Conservation (phyloP, 1,140 invertebrate species). For the Pseudomyrmex pallidus region DNA sequence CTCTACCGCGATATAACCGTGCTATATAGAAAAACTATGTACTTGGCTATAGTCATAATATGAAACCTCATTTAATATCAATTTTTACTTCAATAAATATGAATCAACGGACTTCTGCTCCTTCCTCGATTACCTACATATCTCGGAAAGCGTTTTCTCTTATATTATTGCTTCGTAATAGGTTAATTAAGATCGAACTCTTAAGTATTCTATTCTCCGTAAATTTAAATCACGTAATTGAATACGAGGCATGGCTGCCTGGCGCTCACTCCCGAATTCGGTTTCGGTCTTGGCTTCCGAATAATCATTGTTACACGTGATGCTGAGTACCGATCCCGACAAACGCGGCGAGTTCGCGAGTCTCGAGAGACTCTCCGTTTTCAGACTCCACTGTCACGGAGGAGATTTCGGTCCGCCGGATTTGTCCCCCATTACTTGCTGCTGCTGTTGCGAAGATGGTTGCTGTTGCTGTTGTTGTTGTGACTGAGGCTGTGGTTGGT, state of each 20-base stretch:
- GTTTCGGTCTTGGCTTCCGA: conserved; percentile 28
- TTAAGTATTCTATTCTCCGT: conserved; percentile 71
- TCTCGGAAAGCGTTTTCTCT: conserved; percentile 19
- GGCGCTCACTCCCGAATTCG: conserved; percentile 59
- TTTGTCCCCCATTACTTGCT: conserved; percentile 84
- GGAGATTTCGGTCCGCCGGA: conserved; percentile 83
- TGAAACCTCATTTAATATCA: conserved; percentile 35
- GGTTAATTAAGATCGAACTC: conserved; percentile 72
- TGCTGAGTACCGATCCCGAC: conserved; percentile 65
- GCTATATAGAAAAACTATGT: conserved; percentile 24
- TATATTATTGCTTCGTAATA: conserved; percentile 11
- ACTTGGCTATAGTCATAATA: conserved; percentile 44
- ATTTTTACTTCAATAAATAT: conserved; percentile 34
- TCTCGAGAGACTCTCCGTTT: conserved; percentile 69
- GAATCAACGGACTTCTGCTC: conserved; percentile 14
- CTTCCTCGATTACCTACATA: conserved; percentile 10
- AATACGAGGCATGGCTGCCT: conserved; percentile 66
- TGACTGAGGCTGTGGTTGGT: conserved; percentile 73
- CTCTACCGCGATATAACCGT: conserved; percentile 40
- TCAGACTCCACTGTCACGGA: conserved; percentile 83
- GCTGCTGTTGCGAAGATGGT: conserved; percentile 77
- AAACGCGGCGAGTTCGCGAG: conserved; percentile 65
- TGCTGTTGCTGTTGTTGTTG: conserved; percentile 71
- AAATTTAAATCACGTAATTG: conserved; percentile 70
- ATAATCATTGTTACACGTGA: conserved; percentile 60